phyloP scores from a whole-genome alignment of 2,888 invertebrate species.

The Phalera bucephala region DNA sequence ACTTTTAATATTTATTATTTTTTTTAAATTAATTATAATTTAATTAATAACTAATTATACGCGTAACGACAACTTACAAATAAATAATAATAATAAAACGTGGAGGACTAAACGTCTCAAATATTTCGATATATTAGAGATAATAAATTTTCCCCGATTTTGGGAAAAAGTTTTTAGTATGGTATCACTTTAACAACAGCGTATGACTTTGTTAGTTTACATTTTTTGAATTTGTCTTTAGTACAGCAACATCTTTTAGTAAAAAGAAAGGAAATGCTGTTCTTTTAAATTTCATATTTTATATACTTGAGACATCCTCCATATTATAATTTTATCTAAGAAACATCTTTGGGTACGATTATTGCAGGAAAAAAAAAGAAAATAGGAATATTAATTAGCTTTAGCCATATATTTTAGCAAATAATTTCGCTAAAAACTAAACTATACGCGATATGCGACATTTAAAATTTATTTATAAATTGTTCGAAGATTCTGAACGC shows the following conservation, averaged over 20 bases:
- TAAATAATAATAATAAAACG: conserved; percentile 33
- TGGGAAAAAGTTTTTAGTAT: conserved; percentile 15
- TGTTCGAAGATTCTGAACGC: no score
- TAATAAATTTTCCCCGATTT: conserved; percentile 10
- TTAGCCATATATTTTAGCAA: no score
- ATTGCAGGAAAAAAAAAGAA: conserved; percentile 8
- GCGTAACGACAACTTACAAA: conserved; percentile 38
- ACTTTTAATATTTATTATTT: conserved; percentile 22
- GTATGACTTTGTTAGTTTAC: no score
- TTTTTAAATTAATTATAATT: conserved; percentile 25
- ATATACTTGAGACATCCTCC: conserved; percentile 13
- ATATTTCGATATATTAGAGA: no score
- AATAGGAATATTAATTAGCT: conserved; percentile 2
- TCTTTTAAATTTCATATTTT: no score
- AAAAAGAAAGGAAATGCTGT: no score
- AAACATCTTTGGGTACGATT: conserved; percentile 19
- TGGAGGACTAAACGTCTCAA: conserved; percentile 22
- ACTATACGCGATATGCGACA: background rate
- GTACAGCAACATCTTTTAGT: no score
- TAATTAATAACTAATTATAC: conserved; percentile 35
- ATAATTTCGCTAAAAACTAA: no score
- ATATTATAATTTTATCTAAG: conserved; percentile 16
- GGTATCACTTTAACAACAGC: conserved; percentile 19
- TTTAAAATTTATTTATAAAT: background rate
- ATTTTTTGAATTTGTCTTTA: no score